Percentiles rank a stretch among this genome's conserved stretches.
These are phyloP conservation scores for Euwallacea similis DNA, from an alignment of 1,140 invertebrate genomes.

Conservation along the genomic window DNA sequence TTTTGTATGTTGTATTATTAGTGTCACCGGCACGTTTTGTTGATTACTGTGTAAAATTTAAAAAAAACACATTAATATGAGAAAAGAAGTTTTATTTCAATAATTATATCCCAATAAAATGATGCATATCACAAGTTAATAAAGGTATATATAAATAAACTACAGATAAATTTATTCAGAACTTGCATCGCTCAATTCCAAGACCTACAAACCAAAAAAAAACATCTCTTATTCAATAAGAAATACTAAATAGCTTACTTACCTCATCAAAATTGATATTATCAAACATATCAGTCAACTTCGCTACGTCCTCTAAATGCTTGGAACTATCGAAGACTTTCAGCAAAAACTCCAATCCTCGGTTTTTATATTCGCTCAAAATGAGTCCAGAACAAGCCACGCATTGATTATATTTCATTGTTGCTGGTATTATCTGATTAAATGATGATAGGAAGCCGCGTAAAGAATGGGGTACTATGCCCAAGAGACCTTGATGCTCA, in stretches of 20 bases:
- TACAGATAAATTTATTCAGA: constrained; percentile 2
- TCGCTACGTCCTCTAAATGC: constrained; percentile 86
- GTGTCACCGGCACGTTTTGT: constrained; percentile 27
- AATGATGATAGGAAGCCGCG: constrained; percentile 85
- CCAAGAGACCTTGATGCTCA: constrained; percentile 68
- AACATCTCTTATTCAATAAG: background rate
- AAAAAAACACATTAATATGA: background rate
- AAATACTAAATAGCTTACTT: background rate
- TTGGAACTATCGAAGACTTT: constrained; percentile 83
- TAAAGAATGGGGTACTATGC: constrained; percentile 91
- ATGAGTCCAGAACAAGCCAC: constrained; percentile 84
- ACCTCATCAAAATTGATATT: constrained; percentile 58
- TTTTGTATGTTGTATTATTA: constrained; percentile 9
- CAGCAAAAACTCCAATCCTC: constrained; percentile 78
- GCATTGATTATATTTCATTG: constrained; percentile 83
- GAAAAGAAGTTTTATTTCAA: background rate
- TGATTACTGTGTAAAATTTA: constrained; percentile 27
- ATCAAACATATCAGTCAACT: constrained; percentile 74
- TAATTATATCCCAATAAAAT: background rate
- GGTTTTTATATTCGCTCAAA: constrained; percentile 65
- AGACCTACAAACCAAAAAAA: constrained; percentile 10
- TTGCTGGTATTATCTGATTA: constrained; percentile 79
- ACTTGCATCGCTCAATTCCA: constrained; percentile 20
- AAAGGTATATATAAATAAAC: background rate
- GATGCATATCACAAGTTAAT: no score